Conservation (phyloP, 2,888 invertebrate genomes). For the Empis stercorea region DNA sequence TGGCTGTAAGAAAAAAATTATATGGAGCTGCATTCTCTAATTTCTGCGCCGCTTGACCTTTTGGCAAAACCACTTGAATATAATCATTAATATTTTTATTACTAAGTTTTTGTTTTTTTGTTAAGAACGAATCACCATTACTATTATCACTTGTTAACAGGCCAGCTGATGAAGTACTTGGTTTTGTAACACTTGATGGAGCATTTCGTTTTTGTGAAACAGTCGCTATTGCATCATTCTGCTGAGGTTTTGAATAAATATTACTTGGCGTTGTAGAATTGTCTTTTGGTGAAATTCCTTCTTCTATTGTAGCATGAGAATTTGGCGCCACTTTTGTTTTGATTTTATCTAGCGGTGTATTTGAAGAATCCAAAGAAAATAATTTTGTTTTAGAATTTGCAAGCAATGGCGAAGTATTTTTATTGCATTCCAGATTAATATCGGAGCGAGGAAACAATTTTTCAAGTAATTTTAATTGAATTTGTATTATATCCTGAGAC, state of each 20-base stretch:
- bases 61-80: constrained; percentile 44
- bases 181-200: too few species aligned
- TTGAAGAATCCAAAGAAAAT: neutral
- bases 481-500: constrained; percentile 41
- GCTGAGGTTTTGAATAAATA: neutral
- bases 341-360: neutral
- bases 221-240: neutral
- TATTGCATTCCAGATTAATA: too few species aligned
- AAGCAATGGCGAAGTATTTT: too few species aligned
- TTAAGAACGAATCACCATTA: constrained; percentile 20
- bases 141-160: neutral
- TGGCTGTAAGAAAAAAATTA: constrained; percentile 60
- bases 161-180: constrained; percentile 8
- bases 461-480: constrained; percentile 47
- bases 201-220: neutral
- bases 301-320: neutral
- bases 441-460: constrained; percentile 23
- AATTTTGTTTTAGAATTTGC: too few species aligned
- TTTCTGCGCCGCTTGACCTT: constrained; percentile 51
- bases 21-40: constrained; percentile 56
- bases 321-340: neutral
- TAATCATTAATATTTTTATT: constrained; percentile 32
- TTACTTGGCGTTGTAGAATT: neutral
- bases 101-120: constrained; percentile 28
- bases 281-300: too few species aligned